Base-by-base conservation (phyloP, 2,797 vertebrate species). In the Etheostoma nigrum region DNA sequence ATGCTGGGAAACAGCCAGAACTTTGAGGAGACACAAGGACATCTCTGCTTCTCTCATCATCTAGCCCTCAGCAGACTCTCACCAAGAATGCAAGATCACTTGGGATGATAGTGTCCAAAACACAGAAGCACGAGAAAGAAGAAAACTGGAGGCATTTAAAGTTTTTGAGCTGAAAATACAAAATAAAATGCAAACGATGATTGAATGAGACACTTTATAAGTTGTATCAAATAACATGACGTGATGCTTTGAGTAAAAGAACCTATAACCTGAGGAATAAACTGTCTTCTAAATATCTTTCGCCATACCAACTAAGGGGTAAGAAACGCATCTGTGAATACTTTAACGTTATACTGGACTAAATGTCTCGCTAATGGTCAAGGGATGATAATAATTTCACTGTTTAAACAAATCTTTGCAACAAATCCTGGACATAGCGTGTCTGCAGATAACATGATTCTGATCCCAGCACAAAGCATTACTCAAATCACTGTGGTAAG, bases 1-100 rank as follows among this genome's bases (percentile, higher is more conserved):
- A 86, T 70, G 58, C 47, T 52, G 60, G 15, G 21, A 23, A 54
- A 67, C 49, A 58, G 58, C 21, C 53, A 33, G 57, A 49, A 53
- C 51, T 67, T 15, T 55, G 52, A 65, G 49, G 72, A n/a, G 63
- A 78, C 42, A 64, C 66, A 84, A 71, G 78, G 79, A 74, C 79
- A 21, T 68, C 67, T 60, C 68, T 48, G 62, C 54, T 72, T 4
- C 12, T 57, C 47, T 76, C 52, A 55, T 71, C 72, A 58, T 67
- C 51, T 4, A 6, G 36, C 18, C 23, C 16, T 70, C 63, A 21
- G 52, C 27, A 44, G n/a, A 40, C 6, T 25, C 21, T 25, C 27
- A n/a, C 6, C 30, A 57, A 67, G 49, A 81, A 67, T 33, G 53
- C 53, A 64, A 78, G 57, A 53, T 81, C 30, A 12, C 30, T 47